Evolutionary conservation across 1,140 invertebrate genomes (phyloP).

Genomic region (Heterodera carotae): DNA sequence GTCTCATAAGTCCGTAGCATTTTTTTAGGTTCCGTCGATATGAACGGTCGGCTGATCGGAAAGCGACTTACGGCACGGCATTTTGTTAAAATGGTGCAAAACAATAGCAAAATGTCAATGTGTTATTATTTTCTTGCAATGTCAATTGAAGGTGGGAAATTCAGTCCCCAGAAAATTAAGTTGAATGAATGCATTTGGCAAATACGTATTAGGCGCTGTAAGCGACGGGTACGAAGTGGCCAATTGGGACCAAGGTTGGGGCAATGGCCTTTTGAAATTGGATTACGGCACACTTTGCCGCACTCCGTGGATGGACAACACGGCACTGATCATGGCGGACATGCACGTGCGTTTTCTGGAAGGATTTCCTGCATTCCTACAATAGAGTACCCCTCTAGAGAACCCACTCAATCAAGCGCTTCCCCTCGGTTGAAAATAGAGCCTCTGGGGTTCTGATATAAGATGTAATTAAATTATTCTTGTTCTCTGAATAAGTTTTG

Average conservation of each 20-base stretch:
- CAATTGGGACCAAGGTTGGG: background rate
- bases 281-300: conserved; percentile 14
- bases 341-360: background rate
- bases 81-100: conserved; percentile 17
- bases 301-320: conserved; percentile 17
- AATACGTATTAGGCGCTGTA: background rate
- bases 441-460: too few relatives aligned
- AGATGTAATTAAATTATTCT: too few relatives aligned
- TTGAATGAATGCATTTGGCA: background rate
- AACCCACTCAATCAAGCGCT: too few relatives aligned
- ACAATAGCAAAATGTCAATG: background rate
- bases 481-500: background rate
- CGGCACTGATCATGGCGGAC: conserved; percentile 3
- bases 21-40: conserved; percentile 15
- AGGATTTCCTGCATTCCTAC: too few relatives aligned
- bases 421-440: too few relatives aligned
- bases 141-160: conserved; percentile 16
- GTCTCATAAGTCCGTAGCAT: background rate
- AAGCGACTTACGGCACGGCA: conserved; percentile 8
- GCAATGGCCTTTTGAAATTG: background rate
- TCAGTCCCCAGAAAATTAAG: background rate
- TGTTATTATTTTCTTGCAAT: background rate
- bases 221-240: conserved; percentile 14
- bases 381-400: too few relatives aligned
- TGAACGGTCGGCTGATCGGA: conserved; percentile 20